Percentiles rank a stretch among this genome's conserved stretches.
Conservation (phyloP, 2,113 vertebrate genomes). For the Opisthocomus hoazin region DNA sequence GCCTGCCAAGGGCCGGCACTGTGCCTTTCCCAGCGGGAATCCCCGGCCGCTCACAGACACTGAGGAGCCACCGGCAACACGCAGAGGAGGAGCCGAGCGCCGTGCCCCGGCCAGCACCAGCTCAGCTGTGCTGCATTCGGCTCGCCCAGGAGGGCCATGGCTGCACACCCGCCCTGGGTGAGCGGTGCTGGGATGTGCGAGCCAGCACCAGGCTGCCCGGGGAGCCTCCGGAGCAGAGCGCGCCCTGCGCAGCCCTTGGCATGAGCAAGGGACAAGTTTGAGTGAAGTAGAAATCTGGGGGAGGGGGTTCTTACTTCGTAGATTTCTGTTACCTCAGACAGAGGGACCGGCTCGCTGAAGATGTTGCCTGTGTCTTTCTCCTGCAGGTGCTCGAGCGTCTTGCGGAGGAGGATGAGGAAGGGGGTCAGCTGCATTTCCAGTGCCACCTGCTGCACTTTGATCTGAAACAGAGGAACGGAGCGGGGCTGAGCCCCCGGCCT, state of each 20-base stretch:
- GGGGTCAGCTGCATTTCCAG: slow-evolving; percentile 97
- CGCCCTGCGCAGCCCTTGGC: slow-evolving; percentile 18
- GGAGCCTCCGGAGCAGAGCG: not conserved
- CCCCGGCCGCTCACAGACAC: not conserved
- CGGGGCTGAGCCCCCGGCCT: not conserved
- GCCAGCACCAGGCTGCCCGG: not conserved
- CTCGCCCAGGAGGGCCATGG: not conserved
- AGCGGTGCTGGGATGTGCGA: not conserved
- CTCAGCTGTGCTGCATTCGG: not conserved
- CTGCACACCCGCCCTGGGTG: not conserved
- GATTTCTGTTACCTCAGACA: slow-evolving; percentile 95
- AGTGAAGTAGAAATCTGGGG: slow-evolving; percentile 68
- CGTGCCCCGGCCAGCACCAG: not conserved
- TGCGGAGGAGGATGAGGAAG: slow-evolving; percentile 92
- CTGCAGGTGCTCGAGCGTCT: slow-evolving; percentile 93
- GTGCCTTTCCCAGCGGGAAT: not conserved
- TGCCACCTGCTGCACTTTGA: slow-evolving; percentile 95
- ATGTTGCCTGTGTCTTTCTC: slow-evolving; percentile 97
- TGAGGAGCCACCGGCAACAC: not conserved
- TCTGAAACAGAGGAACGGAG: slow-evolving; percentile 74
- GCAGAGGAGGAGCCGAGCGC: not conserved
- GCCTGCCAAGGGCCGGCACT: not conserved
- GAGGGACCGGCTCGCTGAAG: slow-evolving; percentile 94
- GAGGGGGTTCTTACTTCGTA: slow-evolving; percentile 83
- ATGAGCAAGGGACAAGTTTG: slow-evolving; percentile 34